Percentiles rank a stretch among this genome's conserved stretches.
Conservation (phyloP, 2,113 vertebrate species). For the mouse (Mus musculus) region GRCm39 chr12:111890001-111890500, state of each 20-base stretch:
- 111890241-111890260: conserved; percentile 53
- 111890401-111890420: no score
- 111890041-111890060: neutral
- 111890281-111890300: neutral
- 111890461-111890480: neutral
- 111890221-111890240: conserved; percentile 1
- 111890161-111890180: conserved; percentile 11
- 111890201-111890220: neutral
- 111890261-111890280: neutral
- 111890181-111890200: conserved; percentile 1
- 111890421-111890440: neutral
- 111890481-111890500: neutral
- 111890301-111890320: fast-evolving
- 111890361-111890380: neutral
- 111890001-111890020: neutral
- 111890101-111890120: neutral
- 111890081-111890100: neutral
- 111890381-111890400: fast-evolving
- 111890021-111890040: neutral
- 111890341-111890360: fast-evolving
- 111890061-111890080: neutral
- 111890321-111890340: fast-evolving
- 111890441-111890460: fast-evolving
- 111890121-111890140: neutral
- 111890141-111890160: neutral